A percentile compares a stretch with the other conserved stretches of the same genome.
These are phyloP conservation scores for Acromyrmex echinatior DNA, from an alignment of 1,140 invertebrate genomes.

Conservation along the genomic window DNA sequence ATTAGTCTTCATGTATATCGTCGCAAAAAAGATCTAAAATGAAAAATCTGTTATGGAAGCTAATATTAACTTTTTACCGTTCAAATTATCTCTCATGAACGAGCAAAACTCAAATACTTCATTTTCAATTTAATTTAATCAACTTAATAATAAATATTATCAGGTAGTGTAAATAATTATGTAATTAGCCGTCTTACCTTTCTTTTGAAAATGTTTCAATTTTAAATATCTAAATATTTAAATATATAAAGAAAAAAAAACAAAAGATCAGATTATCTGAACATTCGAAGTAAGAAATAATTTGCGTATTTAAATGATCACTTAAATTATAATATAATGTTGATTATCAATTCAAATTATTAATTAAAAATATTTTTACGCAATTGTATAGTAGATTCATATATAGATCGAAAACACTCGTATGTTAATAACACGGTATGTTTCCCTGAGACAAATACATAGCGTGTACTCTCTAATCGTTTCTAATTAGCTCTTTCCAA, in stretches of 20 bases:
- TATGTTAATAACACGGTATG: background rate
- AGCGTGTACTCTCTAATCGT: conserved; percentile 28
- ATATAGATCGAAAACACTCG: background rate
- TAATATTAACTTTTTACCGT: background rate
- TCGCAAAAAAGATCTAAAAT: background rate
- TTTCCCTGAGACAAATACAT: background rate
- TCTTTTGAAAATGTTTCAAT: background rate
- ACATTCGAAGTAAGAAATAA: background rate
- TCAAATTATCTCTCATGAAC: background rate
- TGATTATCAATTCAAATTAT: background rate
- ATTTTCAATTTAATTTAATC: background rate
- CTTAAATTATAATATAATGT: background rate
- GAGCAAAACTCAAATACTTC: background rate
- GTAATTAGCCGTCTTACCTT: background rate
- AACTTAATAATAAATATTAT: background rate
- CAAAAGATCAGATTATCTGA: background rate
- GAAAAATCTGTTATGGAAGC: background rate
- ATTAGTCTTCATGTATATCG: background rate
- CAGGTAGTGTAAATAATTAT: background rate
- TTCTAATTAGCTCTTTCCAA: conserved; percentile 41
- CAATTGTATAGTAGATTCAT: background rate
- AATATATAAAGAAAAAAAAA: background rate
- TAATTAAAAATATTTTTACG: background rate
- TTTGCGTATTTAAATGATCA: background rate
- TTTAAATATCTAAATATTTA: background rate